Conservation (phyloP, 2,797 vertebrate genomes). For the Okamejei kenojei region DNA sequence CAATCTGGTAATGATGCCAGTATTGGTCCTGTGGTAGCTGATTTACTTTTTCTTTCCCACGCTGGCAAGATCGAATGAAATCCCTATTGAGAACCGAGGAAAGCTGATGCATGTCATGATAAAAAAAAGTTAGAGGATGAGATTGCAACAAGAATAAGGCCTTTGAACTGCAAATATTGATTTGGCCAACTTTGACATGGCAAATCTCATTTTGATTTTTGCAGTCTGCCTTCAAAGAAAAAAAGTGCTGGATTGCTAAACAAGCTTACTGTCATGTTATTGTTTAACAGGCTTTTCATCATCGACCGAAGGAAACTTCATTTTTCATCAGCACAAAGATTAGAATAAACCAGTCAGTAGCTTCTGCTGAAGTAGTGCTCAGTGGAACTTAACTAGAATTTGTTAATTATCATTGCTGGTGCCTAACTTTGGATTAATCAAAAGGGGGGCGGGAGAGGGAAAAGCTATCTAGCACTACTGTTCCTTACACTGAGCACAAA, state of each 20-base stretch:
- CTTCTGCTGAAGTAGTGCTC: not conserved
- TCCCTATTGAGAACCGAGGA: not conserved
- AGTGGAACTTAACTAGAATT: not conserved
- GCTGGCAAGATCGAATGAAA: not conserved
- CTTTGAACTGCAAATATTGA: slow-evolving; percentile 13
- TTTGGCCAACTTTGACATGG: not conserved
- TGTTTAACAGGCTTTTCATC: not conserved
- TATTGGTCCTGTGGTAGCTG: not conserved
- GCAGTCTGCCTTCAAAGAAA: not conserved
- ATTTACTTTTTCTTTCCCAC: not conserved
- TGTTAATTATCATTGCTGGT: not conserved
- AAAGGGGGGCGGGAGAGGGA: not conserved
- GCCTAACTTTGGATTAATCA: not conserved
- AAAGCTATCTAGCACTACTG: not conserved
- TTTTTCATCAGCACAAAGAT: not conserved
- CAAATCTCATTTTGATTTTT: slow-evolving; percentile 11
- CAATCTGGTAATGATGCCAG: not conserved
- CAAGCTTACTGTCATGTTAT: not conserved
- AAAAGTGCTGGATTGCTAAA: slow-evolving; percentile 2
- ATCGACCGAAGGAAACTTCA: not conserved
- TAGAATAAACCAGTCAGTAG: not conserved
- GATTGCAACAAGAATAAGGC: not conserved
- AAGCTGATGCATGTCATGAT: not conserved
- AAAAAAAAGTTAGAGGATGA: not conserved
- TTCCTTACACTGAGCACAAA: not conserved